A percentile compares a stretch with the other conserved stretches of the same genome.
These are phyloP conservation scores for Sebastes trivittatus DNA, from an alignment of 2,797 vertebrate genomes.

Conservation along the genomic window DNA sequence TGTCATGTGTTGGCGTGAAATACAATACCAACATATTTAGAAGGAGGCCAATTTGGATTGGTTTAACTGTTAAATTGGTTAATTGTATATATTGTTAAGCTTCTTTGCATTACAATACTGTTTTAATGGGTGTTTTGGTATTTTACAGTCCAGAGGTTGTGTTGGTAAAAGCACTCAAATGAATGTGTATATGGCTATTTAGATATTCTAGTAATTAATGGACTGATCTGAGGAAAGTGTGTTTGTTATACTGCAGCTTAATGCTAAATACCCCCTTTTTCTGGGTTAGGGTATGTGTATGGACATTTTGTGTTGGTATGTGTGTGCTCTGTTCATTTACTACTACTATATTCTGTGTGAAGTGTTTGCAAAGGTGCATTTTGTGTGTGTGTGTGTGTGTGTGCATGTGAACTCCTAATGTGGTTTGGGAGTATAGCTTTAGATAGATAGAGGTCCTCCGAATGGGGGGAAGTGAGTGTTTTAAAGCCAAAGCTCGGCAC, in stretches of 20 bases:
- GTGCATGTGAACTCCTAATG: slow-evolving; percentile 27
- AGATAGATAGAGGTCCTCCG: slow-evolving; percentile 53
- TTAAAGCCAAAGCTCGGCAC: slow-evolving; percentile 67
- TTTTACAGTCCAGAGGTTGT: background rate
- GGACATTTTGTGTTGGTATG: background rate
- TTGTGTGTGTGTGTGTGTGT: slow-evolving; percentile 7
- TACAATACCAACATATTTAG: background rate
- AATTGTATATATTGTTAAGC: background rate
- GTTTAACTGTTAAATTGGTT: background rate
- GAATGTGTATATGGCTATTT: background rate
- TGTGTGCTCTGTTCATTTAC: background rate
- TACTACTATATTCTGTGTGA: background rate
- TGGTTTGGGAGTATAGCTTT: slow-evolving; percentile 30
- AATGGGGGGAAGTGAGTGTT: slow-evolving; percentile 58
- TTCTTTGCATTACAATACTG: background rate
- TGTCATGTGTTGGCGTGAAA: background rate
- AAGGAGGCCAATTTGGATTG: background rate
- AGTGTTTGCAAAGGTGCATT: background rate
- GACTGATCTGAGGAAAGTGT: background rate
- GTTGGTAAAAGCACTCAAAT: background rate
- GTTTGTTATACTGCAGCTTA: background rate
- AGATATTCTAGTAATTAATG: background rate
- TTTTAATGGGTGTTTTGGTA: background rate
- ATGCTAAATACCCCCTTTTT: background rate
- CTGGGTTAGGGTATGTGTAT: background rate